Base-by-base conservation (phyloP, 2,113 vertebrate genomes). In the Peromyscus leucopus region DNA sequence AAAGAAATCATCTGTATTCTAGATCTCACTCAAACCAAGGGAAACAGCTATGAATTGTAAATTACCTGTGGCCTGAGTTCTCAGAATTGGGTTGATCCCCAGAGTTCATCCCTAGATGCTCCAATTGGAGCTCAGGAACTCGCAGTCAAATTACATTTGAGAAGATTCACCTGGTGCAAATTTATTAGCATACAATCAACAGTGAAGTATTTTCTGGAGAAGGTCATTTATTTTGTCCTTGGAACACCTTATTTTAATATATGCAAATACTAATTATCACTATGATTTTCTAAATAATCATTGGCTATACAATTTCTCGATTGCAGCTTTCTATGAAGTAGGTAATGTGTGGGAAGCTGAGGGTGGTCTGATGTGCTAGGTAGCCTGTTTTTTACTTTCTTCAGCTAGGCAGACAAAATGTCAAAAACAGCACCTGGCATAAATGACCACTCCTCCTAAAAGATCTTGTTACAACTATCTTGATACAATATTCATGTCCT, bases 1-100 rank as follows among this genome's bases (percentile, higher is more conserved):
- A 79, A 89, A 89, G 63, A 93, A 86, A 93, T 80, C 12, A 26
- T 91, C 69, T 89, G 88, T 78, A 78, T 93, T 96, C 36, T 84
- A 89, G 42, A 69, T 82, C 24, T 90, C 19, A 87, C 28, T 67
- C 71, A 85, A 89, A 36, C 36, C 67, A 78, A 90, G 12, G 90
- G 83, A 97, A 46, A 46, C 48, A 93, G 19, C 42, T 42, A 93
- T 42, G 31, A 82, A 71, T 65, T 36, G 39, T 8, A 91, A 93
- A 96, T 78, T 83, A 91, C 48, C 39, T 94, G 76, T 88, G 36
- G 4, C 9, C 39, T 91, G 51, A n/a, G 10, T 67, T 92, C 24
- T 94, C 36, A 89, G 28, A 71, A 84, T 13, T 26, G 22, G 31
- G 55, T 65, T 85, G 22, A 46, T 63, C 82, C 80, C 82, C 82